Evolutionary conservation across 2,113 vertebrate species (phyloP).

Genomic region (Grantiella picta): DNA sequence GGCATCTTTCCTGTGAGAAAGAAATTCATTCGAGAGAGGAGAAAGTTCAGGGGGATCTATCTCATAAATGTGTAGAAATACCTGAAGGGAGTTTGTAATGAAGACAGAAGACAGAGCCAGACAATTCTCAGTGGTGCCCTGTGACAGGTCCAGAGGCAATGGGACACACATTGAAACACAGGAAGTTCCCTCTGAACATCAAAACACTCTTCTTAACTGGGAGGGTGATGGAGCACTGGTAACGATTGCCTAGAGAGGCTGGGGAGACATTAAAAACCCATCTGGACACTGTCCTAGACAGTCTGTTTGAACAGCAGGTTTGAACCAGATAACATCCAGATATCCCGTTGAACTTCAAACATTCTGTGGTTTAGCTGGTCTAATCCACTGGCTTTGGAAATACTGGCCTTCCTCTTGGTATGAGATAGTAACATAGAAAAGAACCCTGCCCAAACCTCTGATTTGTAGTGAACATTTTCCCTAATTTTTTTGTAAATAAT

Average conservation of each 20-base stretch:
- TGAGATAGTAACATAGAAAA: neutral
- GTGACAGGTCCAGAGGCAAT: neutral
- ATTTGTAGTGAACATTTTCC: neutral
- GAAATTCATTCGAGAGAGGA: neutral
- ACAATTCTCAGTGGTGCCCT: neutral
- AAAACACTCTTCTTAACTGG: neutral
- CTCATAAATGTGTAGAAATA: neutral
- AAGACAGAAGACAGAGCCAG: no score
- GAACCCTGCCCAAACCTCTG: fast-evolving
- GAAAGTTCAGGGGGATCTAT: neutral
- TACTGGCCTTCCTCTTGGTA: neutral
- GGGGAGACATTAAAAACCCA: neutral
- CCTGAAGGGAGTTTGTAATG: neutral
- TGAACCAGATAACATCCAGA: neutral
- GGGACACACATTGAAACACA: neutral
- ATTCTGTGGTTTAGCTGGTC: neutral
- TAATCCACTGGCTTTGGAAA: neutral
- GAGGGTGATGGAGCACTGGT: neutral
- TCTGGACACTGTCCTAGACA: no score
- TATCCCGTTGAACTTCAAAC: neutral
- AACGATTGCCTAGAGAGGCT: neutral
- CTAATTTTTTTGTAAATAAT: neutral
- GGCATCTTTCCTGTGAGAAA: neutral
- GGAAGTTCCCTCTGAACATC: neutral
- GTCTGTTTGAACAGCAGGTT: fast-evolving